These are phyloP conservation scores for Phanerotoma sp. DNA, from an alignment of 2,888 invertebrate species.

Conservation along the genomic window DNA sequence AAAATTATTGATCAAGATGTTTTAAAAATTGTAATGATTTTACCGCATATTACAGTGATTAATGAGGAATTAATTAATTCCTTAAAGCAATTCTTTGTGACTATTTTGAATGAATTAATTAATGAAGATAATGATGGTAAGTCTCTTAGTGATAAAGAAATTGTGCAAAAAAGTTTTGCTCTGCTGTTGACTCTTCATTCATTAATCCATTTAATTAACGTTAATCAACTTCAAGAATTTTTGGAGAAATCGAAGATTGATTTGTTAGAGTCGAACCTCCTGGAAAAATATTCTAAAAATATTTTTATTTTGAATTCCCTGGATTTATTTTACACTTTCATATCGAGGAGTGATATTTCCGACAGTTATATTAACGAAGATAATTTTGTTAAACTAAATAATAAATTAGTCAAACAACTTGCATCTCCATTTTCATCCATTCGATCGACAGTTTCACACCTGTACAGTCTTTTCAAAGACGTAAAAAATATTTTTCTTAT, in stretches of 20 bases:
- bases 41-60: conserved; percentile 17
- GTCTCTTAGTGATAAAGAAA: conserved; percentile 12
- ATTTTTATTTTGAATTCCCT: conserved; percentile 41
- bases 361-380: conserved; percentile 39
- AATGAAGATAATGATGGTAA: conserved; percentile 9
- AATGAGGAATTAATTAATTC: conserved; percentile 32
- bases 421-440: conserved; percentile 56
- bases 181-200: conserved; percentile 66
- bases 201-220: conserved; percentile 62
- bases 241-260: conserved; percentile 38
- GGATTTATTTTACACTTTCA: conserved; percentile 43
- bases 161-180: conserved; percentile 39
- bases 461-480: conserved; percentile 69
- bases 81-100: conserved; percentile 36
- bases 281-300: conserved; percentile 38
- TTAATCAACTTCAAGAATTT: conserved; percentile 58
- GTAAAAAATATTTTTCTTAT: conserved; percentile 59
- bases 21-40: conserved; percentile 39
- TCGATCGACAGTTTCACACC: conserved; percentile 71
- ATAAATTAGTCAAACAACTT: conserved; percentile 38
- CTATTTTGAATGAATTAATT: conserved; percentile 36
- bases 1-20: conserved; percentile 34
- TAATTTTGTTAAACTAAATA: conserved; percentile 40
- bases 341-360: conserved; percentile 34
- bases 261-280: conserved; percentile 37